phyloP scores from a whole-genome alignment of 2,797 vertebrate species.

The Stomatorhinus walkeri region DNA sequence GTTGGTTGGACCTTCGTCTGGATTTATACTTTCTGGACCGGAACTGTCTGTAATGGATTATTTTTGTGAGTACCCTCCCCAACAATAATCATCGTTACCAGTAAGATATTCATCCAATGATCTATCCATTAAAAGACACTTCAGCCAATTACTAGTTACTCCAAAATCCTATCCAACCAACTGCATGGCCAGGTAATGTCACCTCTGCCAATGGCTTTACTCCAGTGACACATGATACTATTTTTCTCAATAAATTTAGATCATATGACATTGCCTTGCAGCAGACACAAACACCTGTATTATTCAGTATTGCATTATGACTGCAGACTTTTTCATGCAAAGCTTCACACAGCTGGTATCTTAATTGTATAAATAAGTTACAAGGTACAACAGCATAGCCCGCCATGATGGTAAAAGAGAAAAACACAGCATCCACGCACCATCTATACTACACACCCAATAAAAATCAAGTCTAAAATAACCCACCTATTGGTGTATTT shows the following conservation, averaged over 20 bases:
- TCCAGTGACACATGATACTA: neutral
- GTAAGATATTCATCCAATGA: neutral
- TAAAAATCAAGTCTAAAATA: neutral
- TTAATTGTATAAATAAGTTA: neutral
- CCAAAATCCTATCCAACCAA: neutral
- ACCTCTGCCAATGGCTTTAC: neutral
- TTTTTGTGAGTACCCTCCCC: neutral
- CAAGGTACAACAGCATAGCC: neutral
- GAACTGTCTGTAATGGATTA: neutral
- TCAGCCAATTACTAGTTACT: neutral
- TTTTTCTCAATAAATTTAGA: neutral
- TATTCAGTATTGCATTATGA: neutral
- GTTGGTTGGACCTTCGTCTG: neutral
- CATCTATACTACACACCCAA: neutral
- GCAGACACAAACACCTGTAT: neutral
- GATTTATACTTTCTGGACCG: neutral
- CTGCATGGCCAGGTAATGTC: neutral
- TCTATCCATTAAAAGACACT: neutral
- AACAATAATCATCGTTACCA: neutral
- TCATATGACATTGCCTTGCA: neutral
- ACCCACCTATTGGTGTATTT: neutral
- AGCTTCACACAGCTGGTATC: neutral
- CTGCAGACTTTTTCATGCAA: neutral
- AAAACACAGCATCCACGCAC: neutral
- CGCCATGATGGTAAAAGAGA: neutral